Conservation (phyloP, 2,113 vertebrate species). For the Crypturellus undulatus region DNA sequence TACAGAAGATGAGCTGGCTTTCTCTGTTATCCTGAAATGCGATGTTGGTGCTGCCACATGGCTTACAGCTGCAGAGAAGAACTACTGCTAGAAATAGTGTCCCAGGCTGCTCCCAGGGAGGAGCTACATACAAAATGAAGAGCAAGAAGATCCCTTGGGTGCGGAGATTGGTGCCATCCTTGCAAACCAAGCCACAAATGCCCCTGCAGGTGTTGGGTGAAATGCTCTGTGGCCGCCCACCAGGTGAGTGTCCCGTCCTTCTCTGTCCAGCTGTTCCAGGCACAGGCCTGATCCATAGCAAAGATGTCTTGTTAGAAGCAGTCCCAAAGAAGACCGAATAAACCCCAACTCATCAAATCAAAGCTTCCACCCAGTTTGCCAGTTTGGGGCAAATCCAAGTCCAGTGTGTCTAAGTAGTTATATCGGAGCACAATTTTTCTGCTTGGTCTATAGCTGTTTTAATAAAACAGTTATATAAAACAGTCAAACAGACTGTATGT, state of each 20-base stretch:
- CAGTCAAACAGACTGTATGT: not conserved
- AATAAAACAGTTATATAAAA: not conserved
- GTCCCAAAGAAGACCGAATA: not conserved
- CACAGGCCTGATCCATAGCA: not conserved
- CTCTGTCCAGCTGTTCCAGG: not conserved
- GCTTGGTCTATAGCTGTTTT: not conserved
- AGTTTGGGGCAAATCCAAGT: not conserved
- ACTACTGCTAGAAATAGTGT: slow-evolving; percentile 76
- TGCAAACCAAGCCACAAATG: not conserved
- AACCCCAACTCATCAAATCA: not conserved
- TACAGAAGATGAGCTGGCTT: slow-evolving; percentile 55
- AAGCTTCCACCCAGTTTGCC: not conserved
- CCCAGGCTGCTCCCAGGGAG: slow-evolving; percentile 72
- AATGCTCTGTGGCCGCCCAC: not conserved
- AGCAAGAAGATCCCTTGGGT: not conserved
- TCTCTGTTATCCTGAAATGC: slow-evolving; percentile 74
- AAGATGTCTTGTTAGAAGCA: not conserved
- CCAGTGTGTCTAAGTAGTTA: not conserved
- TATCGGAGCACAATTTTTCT: not conserved
- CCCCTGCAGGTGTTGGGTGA: not conserved
- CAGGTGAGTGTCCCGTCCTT: not conserved
- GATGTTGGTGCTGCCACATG: slow-evolving; percentile 69
- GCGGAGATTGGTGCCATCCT: not conserved
- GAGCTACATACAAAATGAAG: not conserved
- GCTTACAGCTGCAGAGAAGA: slow-evolving; percentile 62